These are phyloP conservation scores for Thamnophis elegans DNA, from an alignment of 2,797 vertebrate species.

Conservation along the genomic window DNA sequence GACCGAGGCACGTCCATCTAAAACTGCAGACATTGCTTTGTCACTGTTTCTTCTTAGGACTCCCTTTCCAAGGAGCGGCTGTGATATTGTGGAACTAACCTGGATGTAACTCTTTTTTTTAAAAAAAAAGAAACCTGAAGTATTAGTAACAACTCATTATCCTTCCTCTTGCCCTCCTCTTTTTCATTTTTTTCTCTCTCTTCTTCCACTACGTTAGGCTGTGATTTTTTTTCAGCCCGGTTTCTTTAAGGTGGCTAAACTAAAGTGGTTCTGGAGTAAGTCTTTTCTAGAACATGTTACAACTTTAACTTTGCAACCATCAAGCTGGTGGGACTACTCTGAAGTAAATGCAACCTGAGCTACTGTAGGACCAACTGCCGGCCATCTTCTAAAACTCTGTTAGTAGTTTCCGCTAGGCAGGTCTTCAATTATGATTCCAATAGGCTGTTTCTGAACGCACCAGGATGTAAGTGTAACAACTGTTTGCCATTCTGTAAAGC, in stretches of 20 bases:
- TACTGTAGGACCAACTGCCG: constrained; percentile 8
- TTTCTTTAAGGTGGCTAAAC: constrained; percentile 10
- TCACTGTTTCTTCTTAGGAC: constrained; percentile 74
- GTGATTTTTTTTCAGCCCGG: constrained; percentile 26
- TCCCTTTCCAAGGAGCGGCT: constrained; percentile 77
- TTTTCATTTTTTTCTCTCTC: constrained; percentile 43
- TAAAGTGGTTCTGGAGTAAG: not conserved
- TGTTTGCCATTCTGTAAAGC: not conserved
- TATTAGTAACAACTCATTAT: constrained; percentile 73
- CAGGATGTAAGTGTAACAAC: not conserved
- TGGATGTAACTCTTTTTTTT: constrained; percentile 78
- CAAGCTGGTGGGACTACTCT: constrained; percentile 13
- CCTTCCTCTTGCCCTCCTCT: constrained; percentile 58
- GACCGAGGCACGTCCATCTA: constrained; percentile 99
- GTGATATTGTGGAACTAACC: constrained; percentile 82
- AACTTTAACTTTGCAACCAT: not conserved
- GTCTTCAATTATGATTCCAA: not conserved
- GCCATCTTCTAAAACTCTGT: constrained; percentile 59
- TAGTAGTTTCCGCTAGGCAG: constrained; percentile 51
- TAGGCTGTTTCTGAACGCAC: not conserved
- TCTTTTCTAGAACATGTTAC: constrained; percentile 10
- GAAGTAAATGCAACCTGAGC: constrained; percentile 28
- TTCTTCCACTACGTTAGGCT: constrained; percentile 45
- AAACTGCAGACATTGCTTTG: constrained; percentile 66
- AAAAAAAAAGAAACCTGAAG: constrained; percentile 65